Evolutionary conservation across 2,113 vertebrate genomes (phyloP), one percentile per base, ranked within the genome.

Genomic region (Carassius carassius): DNA sequence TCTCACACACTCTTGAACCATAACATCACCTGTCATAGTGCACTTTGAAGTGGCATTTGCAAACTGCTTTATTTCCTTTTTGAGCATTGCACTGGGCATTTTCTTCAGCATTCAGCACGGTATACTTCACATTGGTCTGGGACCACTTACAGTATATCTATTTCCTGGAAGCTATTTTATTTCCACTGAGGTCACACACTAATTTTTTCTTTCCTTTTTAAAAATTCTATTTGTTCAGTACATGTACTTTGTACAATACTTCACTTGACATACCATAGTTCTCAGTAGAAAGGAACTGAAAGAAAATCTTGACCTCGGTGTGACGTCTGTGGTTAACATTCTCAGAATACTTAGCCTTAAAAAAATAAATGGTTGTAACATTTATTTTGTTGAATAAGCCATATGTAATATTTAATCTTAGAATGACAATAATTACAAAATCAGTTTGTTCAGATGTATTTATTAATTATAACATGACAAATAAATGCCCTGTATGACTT

Each of bases 31-130:
- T 74, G 41, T 25, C n/a, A 3, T n/a, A 49, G 72, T 23, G 6
- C 72, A 14, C n/a, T 74, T 74, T 74, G 72, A 74, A 49, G 72
- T 74, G 72, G 72, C 44, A 9, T 16, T 74, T 74, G 72, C 72
- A 74, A 74, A 44, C n/a, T 25, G 72, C 41, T 49, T 74, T 47
- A 25, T 74, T 74, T 74, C 72, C 72, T 74, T 74, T 23, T 25
- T 16, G 72, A 25, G 41, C 72, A 49, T 73, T n/a, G 19, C 21
- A 3, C 3, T 47, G 21, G 11, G 2, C 21, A 23, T 14, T 73
- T 41, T 37, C 70, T 1, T 5, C 7, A 23, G 70, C 70, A 23
- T 47, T 70, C 17, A 35, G 17, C 5, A 8, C 1, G 1, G 14
- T 13, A 32, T 32, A 77, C 4, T 3, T 77, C 17, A 76, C 25